Conservation (phyloP, 1,140 invertebrate species). For the Anthonomus grandis region DNA sequence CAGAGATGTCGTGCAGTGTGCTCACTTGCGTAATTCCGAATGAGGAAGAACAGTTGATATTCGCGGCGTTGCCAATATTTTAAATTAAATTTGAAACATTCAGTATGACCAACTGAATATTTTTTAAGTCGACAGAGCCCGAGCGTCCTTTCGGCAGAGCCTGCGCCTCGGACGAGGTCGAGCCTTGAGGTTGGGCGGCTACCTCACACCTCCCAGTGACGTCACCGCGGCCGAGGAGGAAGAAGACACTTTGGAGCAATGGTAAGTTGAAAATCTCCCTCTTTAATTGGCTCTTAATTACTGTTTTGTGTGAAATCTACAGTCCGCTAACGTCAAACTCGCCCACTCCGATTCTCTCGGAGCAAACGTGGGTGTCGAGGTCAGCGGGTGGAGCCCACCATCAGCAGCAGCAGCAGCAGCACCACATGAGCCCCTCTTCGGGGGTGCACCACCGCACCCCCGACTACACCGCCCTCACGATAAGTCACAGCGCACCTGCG, state of each 20-base stretch:
- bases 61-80: too few relatives aligned
- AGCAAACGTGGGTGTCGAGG: constrained; percentile 45
- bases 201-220: constrained; percentile 50
- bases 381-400: too few relatives aligned
- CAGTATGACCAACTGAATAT: constrained; percentile 12
- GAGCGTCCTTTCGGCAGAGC: constrained; percentile 61
- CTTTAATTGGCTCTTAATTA: not conserved
- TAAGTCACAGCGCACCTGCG: constrained; percentile 46
- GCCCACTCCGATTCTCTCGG: constrained; percentile 46
- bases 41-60: too few relatives aligned
- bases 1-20: too few relatives aligned
- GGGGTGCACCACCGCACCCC: constrained; percentile 7
- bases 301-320: constrained; percentile 36
- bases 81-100: not conserved
- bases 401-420: constrained; percentile 38
- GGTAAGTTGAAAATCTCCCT: constrained; percentile 44
- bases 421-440: constrained; percentile 12
- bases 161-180: constrained; percentile 47
- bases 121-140: constrained; percentile 62
- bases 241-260: constrained; percentile 55
- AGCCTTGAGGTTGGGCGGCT: constrained; percentile 48
- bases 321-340: constrained; percentile 56
- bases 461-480: constrained; percentile 44
- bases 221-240: constrained; percentile 52
- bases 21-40: too few relatives aligned